phyloP scores from a whole-genome alignment of 2,797 vertebrate species.

The Crossoptilon crossoptilon region DNA sequence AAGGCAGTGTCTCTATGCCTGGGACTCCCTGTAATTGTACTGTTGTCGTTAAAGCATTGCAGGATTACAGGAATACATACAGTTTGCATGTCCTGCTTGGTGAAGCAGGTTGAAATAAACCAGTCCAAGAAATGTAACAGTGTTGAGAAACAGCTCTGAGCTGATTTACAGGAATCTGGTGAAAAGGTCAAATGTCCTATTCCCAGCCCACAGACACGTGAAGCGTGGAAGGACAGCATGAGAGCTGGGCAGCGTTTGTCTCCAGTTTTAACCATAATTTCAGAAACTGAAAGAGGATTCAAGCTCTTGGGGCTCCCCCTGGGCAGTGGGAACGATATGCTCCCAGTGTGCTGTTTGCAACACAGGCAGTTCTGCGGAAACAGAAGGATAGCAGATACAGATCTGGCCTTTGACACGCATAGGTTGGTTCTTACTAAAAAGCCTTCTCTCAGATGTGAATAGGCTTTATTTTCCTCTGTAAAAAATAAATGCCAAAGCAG shows the following conservation, averaged over 20 bases:
- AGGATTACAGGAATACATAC: background rate
- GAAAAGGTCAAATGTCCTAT: background rate
- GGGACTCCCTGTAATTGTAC: background rate
- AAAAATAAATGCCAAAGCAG: background rate
- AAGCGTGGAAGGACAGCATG: rapidly evolving
- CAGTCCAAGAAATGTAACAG: background rate
- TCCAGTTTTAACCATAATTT: no score
- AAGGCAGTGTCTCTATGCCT: background rate
- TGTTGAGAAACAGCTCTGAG: background rate
- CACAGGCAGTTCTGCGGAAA: background rate
- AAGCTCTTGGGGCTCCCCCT: background rate
- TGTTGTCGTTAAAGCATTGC: background rate
- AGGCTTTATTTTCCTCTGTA: background rate
- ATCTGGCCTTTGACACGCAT: background rate
- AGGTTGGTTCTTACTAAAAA: background rate
- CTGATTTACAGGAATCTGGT: background rate
- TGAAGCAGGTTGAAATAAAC: background rate
- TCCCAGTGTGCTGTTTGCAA: background rate
- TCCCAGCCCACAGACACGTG: background rate
- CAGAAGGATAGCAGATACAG: background rate
- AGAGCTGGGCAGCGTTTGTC: background rate
- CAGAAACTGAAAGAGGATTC: no score
- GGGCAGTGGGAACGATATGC: background rate
- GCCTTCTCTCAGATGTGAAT: rapidly evolving
- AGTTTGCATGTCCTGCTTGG: background rate